These are phyloP conservation scores for Peucedramus taeniatus DNA, from an alignment of 2,113 vertebrate genomes.

Conservation along the genomic window DNA sequence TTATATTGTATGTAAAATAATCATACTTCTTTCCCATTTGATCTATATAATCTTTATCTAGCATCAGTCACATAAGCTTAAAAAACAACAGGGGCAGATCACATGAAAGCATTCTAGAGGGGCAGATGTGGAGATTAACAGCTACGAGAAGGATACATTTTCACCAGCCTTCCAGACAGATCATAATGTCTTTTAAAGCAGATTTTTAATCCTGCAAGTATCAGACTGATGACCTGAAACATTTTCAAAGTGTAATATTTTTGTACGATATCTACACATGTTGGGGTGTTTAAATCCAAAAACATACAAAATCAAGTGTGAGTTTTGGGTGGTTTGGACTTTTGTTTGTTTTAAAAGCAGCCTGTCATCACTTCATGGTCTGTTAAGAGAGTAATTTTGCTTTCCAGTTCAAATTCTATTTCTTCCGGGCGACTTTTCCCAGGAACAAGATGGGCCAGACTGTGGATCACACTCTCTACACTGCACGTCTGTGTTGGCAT, in stretches of 20 bases:
- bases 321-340: neutral
- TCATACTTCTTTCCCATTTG: slow-evolving; percentile 32
- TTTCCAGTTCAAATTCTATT: neutral
- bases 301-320: neutral
- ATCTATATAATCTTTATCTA: slow-evolving; percentile 56
- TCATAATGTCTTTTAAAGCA: slow-evolving; percentile 3
- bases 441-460: neutral
- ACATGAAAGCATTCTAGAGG: slow-evolving; percentile 57
- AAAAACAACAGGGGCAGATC: slow-evolving; percentile 41
- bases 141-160: slow-evolving; percentile 43
- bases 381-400: neutral
- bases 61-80: slow-evolving; percentile 52
- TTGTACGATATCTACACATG: neutral
- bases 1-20: slow-evolving; percentile 58
- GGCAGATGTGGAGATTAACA: slow-evolving; percentile 55
- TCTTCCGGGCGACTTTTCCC: neutral
- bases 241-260: neutral
- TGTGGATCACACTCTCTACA: neutral
- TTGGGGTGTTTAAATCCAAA: neutral
- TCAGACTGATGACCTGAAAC: slow-evolving; percentile 25
- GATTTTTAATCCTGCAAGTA: slow-evolving; percentile 39
- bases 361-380: slow-evolving; percentile 51
- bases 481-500: neutral
- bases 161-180: slow-evolving; percentile 30
- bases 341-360: slow-evolving; percentile 45